These are phyloP conservation scores for Xestia sexstrigata DNA, from an alignment of 2,888 invertebrate species.

Conservation along the genomic window DNA sequence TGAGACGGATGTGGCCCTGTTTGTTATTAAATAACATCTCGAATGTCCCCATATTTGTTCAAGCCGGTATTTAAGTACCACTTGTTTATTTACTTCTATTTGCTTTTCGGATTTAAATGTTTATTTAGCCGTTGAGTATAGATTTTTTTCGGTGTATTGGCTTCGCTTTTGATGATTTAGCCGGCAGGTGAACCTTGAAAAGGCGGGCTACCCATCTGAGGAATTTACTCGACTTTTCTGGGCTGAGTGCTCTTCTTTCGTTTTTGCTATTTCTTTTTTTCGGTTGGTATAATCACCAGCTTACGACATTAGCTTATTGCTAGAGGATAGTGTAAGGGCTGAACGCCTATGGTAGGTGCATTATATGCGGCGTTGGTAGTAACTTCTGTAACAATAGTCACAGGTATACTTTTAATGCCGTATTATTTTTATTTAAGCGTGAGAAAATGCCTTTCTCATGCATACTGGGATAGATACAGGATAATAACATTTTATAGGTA, in stretches of 20 bases:
- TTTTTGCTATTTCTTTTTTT: not conserved
- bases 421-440: not conserved
- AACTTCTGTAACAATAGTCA: not conserved
- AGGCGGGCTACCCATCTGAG: constrained; percentile 23
- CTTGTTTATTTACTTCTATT: constrained; percentile 58
- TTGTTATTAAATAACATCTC: constrained; percentile 60
- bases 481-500: not conserved
- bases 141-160: constrained; percentile 44
- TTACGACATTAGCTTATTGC: not conserved
- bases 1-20: constrained; percentile 58
- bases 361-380: not conserved
- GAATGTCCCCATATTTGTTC: constrained; percentile 50
- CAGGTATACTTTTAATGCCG: not conserved
- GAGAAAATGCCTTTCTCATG: not conserved
- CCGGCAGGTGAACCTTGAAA: constrained; percentile 39
- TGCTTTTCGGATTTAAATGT: constrained; percentile 54
- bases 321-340: not conserved
- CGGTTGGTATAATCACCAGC: not conserved
- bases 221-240: constrained; percentile 15
- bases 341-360: not conserved
- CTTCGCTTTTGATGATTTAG: constrained; percentile 41
- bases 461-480: not conserved
- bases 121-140: constrained; percentile 34
- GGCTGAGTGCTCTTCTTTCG: not conserved
- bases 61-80: constrained; percentile 52